phyloP scores from a whole-genome alignment of 1,140 invertebrate genomes.

The Formica exsecta region DNA sequence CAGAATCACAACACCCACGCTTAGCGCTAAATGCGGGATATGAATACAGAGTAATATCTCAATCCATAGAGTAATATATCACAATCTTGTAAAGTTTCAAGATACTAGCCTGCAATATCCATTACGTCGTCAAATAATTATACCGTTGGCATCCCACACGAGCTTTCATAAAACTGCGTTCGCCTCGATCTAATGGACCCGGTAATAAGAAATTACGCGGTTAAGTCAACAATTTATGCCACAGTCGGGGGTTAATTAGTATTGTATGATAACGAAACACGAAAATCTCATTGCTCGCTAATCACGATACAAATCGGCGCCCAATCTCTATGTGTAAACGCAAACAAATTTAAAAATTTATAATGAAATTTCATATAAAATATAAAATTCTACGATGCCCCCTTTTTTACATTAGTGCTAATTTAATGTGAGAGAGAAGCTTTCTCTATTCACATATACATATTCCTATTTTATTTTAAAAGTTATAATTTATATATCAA shows the following conservation, averaged over 20 bases:
- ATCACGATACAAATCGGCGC: constrained; percentile 4
- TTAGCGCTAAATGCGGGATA: constrained; percentile 19
- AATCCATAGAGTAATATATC: constrained; percentile 49
- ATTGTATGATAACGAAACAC: constrained; percentile 38
- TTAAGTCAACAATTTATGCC: constrained; percentile 50
- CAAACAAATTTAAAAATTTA: not conserved
- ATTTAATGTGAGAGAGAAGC: not conserved
- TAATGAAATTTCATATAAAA: no score
- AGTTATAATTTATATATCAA: not conserved
- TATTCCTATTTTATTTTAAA: not conserved
- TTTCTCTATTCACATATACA: not conserved
- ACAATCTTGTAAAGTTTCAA: constrained; percentile 46
- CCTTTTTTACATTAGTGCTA: not conserved
- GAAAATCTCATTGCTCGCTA: not conserved
- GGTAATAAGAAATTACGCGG: constrained; percentile 46
- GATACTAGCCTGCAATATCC: constrained; percentile 27
- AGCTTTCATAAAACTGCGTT: constrained; percentile 25
- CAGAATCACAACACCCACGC: constrained; percentile 29
- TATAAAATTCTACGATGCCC: not conserved
- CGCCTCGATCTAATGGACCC: constrained; percentile 7
- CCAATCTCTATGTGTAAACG: not conserved
- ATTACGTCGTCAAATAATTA: constrained; percentile 51
- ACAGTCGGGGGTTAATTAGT: constrained; percentile 20
- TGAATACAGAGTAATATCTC: constrained; percentile 46
- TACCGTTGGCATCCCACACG: constrained; percentile 38